Percentiles rank a stretch among this genome's conserved stretches.
These are phyloP conservation scores for Hyperopisus bebe DNA, from an alignment of 2,113 vertebrate species.

Conservation along the genomic window DNA sequence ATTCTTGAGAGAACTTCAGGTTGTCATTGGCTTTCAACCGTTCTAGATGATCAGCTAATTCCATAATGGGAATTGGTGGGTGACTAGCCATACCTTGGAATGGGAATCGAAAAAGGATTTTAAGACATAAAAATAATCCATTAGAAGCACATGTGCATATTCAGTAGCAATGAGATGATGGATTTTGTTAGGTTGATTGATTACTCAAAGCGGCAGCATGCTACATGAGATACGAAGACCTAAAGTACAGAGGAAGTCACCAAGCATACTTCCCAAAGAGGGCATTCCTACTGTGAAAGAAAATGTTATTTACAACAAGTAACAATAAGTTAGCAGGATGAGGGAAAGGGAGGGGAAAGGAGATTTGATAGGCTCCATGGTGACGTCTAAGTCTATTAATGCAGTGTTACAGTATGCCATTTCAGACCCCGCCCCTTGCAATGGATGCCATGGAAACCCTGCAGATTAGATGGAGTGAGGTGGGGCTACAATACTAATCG, in stretches of 20 bases:
- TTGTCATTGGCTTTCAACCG: conserved; percentile 97
- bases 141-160: conserved; percentile 60
- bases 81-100: conserved; percentile 93
- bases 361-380: conserved; percentile 65
- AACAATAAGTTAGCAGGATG: conserved; percentile 67
- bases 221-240: conserved; percentile 71
- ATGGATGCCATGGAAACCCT: conserved; percentile 72
- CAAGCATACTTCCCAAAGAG: conserved; percentile 68
- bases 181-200: conserved; percentile 72
- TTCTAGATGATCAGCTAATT: conserved; percentile 93
- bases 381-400: conserved; percentile 79
- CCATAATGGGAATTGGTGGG: conserved; percentile 91
- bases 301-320: conserved; percentile 68
- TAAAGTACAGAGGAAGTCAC: conserved; percentile 79
- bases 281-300: conserved; percentile 72
- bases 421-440: conserved; percentile 75
- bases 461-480: conserved; percentile 68
- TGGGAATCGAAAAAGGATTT: conserved; percentile 35
- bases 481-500: conserved; percentile 63
- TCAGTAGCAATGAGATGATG: conserved; percentile 65
- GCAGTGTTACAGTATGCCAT: conserved; percentile 64
- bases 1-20: conserved; percentile 98
- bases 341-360: conserved; percentile 22
- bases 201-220: conserved; percentile 93
- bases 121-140: conserved; percentile 38